Base-by-base conservation (phyloP, 2,888 invertebrate species). In the Ichneumoninae sp. region DNA sequence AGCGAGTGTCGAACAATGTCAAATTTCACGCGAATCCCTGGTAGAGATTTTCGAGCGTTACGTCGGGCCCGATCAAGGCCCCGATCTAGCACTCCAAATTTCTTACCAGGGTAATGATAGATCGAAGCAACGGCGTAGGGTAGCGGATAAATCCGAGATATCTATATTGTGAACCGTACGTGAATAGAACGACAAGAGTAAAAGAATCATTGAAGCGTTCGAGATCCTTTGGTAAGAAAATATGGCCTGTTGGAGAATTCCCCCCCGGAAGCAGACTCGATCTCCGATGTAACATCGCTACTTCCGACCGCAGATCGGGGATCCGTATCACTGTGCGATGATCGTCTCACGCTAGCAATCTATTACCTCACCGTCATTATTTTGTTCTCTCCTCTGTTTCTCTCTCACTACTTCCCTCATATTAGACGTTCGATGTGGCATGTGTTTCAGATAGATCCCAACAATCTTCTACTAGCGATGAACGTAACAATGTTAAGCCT, bases 381-480 rank as follows among this genome's bases (percentile, higher is more conserved):
- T 50, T 77, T 19, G 10, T 44, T 76, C 60, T 13, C 26, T 57
- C 54, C 22, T 66, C 66, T 60, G 7, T 60, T 40, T 73, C 73
- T 8, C 40, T 74, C 74, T 63, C 68, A 60, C 69, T 69, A n/a
- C 40, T 86, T 87, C 87, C 87, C 86, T 87, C 91, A 91, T 81
- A 89, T 86, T 93, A 92, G 93, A 92, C 89, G 90, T 92, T 93
- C 91, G 90, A 91, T 94, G 92, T 94, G 93, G 94, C 94, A 94
- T 94, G 94, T 95, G 94, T 95, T 95, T 95, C 95, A 95, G 95
- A 95, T 94, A 95, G 94, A 93, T 95, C 95, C 91, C 95, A 95
- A 94, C 94, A 94, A 93, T 94, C 95, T 91, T 95, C 95, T 92
- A 94, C 85, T 94, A 95, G 94, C 91, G 95, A 95, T 92, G 95